Conservation (phyloP, 2,113 vertebrate genomes). For the Indicator indicator region DNA sequence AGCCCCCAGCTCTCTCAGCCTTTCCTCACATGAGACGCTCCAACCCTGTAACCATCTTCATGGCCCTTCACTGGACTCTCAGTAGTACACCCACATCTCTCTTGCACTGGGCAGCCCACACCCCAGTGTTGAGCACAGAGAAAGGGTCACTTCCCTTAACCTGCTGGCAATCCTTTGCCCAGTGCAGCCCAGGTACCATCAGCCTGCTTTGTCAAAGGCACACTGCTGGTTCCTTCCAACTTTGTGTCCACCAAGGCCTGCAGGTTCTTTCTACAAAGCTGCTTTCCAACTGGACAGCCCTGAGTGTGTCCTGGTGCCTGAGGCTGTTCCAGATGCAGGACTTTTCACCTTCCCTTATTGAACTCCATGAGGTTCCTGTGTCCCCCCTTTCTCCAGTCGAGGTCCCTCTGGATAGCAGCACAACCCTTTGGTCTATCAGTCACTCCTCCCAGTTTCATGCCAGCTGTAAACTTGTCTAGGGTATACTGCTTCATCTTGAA, state of each 20-base stretch:
- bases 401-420: neutral
- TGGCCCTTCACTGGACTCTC: neutral
- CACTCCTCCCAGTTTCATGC: neutral
- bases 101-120: neutral
- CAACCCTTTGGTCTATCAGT: neutral
- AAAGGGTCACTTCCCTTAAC: neutral
- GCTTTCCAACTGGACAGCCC: neutral
- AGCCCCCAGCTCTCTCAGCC: neutral
- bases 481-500: neutral
- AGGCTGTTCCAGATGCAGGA: neutral
- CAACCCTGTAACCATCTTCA: neutral
- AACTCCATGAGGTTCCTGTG: neutral
- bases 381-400: neutral
- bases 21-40: neutral
- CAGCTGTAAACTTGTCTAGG: neutral
- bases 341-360: neutral
- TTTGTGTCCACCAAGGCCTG: neutral
- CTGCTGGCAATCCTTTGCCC: neutral
- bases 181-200: neutral
- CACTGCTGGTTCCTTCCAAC: neutral
- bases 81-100: neutral
- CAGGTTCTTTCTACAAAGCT: neutral
- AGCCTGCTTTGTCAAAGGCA: neutral
- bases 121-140: fast-evolving
- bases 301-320: neutral